phyloP scores from a whole-genome alignment of 2,113 vertebrate genomes.

The Triplophysa dalaica region DNA sequence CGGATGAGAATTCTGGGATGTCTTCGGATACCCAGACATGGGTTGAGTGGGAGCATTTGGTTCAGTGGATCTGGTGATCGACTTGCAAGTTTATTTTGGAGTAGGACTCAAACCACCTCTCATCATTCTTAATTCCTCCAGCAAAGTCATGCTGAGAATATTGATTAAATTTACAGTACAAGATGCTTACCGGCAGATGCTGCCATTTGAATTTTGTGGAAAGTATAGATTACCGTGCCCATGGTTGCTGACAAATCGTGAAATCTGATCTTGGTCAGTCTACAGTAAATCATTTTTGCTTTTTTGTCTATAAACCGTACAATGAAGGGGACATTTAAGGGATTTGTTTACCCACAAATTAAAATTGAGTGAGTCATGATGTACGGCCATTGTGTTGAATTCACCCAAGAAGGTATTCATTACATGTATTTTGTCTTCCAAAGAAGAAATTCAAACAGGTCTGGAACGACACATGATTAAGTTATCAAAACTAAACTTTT shows the following conservation, averaged over 20 bases:
- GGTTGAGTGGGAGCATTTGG: not conserved
- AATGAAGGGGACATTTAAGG: not conserved
- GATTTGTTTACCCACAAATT: not conserved
- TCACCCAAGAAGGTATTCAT: too few species aligned
- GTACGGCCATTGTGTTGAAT: too few species aligned
- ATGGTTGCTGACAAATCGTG: not conserved
- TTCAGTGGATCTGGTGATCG: not conserved
- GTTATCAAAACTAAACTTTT: too few species aligned
- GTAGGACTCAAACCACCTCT: not conserved
- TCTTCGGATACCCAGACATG: not conserved
- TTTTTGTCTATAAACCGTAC: not conserved
- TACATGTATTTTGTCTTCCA: too few species aligned
- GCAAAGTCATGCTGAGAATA: not conserved
- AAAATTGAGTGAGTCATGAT: too few species aligned
- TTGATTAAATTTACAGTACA: slow-evolving; percentile 5
- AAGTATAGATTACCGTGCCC: not conserved
- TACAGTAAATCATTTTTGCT: too few species aligned
- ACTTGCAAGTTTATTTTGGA: slow-evolving; percentile 12
- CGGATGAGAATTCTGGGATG: not conserved
- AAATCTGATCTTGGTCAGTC: not conserved
- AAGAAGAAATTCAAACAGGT: too few species aligned
- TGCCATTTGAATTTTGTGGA: not conserved
- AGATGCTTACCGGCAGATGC: not conserved
- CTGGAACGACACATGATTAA: too few species aligned
- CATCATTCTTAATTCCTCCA: not conserved